These are phyloP conservation scores for Tamandua tetradactyla DNA, from an alignment of 2,797 vertebrate species.

Conservation along the genomic window DNA sequence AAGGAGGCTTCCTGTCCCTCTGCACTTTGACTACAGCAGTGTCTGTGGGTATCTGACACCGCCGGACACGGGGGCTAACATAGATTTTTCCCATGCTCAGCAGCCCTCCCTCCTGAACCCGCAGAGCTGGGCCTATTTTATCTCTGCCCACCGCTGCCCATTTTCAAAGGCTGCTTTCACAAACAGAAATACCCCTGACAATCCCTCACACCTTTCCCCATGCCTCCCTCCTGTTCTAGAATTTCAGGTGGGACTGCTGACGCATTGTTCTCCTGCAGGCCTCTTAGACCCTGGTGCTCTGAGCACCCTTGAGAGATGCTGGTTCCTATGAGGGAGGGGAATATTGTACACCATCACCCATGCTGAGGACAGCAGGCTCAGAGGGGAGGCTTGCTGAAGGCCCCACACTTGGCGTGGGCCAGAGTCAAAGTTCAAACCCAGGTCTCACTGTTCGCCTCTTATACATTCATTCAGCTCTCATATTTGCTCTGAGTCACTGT, in stretches of 20 bases:
- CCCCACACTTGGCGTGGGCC: not conserved
- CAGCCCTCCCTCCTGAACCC: conserved; percentile 11
- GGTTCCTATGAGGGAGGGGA: not conserved
- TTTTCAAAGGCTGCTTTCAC: not conserved
- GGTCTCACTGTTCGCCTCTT: not conserved
- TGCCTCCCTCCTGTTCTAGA: not conserved
- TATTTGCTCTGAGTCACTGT: not conserved
- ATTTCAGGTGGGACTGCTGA: not conserved
- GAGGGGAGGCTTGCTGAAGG: not conserved
- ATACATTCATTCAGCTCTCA: not conserved
- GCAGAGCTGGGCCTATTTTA: not conserved
- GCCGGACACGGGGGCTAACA: not conserved
- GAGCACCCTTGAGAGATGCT: not conserved
- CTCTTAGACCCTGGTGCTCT: not conserved
- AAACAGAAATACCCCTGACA: not conserved
- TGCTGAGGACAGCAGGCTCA: not conserved
- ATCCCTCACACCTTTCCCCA: fast-evolving
- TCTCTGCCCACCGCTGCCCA: not conserved
- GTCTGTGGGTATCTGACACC: not conserved
- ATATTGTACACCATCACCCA: not conserved
- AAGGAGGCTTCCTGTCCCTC: not conserved
- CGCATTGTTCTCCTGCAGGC: not conserved
- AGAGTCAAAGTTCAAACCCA: not conserved
- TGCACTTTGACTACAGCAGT: not conserved
- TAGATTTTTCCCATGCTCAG: conserved; percentile 51